Evolutionary conservation across 2,888 invertebrate species (phyloP).

Genomic region (Agrilus biguttatus): DNA sequence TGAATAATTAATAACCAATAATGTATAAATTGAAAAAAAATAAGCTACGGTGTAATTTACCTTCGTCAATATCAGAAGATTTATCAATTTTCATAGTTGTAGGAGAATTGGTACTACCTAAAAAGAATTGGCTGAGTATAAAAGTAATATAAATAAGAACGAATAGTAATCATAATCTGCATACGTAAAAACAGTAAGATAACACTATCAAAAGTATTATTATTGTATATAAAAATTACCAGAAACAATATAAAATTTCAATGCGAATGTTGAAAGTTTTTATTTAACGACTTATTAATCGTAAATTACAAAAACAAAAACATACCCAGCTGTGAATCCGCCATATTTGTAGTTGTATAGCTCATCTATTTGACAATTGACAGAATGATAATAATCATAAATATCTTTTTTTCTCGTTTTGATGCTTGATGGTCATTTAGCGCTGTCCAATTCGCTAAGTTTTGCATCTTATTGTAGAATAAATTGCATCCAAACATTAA

Average conservation of each 20-base stretch:
- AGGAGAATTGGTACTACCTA: conserved; percentile 17
- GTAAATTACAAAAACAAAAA: conserved; percentile 7
- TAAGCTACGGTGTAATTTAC: conserved; percentile 9
- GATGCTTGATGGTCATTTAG: too few species aligned
- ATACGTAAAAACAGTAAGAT: conserved; percentile 1
- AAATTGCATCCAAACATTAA: too few species aligned
- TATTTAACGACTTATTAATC: background rate
- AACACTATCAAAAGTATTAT: background rate
- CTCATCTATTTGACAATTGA: too few species aligned
- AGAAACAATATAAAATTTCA: background rate
- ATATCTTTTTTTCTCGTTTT: too few species aligned
- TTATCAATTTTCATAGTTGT: conserved; percentile 28
- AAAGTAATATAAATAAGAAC: conserved; percentile 4
- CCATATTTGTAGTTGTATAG: conserved; percentile 13
- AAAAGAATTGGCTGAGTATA: conserved; percentile 3
- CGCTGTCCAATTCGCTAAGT: too few species aligned
- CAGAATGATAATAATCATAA: too few species aligned
- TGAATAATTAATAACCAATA: too few species aligned
- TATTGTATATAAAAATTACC: background rate
- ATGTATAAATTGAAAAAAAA: too few species aligned
- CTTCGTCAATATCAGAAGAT: conserved; percentile 20
- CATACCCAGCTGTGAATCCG: conserved; percentile 18
- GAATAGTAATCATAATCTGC: background rate
- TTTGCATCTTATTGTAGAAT: too few species aligned
- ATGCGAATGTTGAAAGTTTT: background rate